phyloP scores from a whole-genome alignment of 2,888 invertebrate species.

The Trichogramma dendrolimi region DNA sequence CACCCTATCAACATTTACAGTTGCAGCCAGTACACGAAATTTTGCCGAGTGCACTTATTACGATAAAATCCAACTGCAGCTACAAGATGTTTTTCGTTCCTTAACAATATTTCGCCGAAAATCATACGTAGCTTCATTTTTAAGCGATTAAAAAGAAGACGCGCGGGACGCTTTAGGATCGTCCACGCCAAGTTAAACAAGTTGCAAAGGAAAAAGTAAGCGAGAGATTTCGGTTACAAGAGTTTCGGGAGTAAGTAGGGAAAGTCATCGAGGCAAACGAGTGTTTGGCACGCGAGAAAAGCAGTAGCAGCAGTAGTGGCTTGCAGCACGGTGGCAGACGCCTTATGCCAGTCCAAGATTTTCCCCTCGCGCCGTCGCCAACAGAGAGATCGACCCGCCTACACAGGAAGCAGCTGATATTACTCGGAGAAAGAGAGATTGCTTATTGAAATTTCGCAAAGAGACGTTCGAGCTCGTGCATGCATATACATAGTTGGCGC shows the following conservation, averaged over 20 bases:
- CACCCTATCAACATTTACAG: slow-evolving; percentile 16
- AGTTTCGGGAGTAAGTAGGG: slow-evolving; percentile 30
- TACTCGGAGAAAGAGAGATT: slow-evolving; percentile 29
- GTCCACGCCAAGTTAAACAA: not conserved
- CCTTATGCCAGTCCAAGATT: slow-evolving; percentile 28
- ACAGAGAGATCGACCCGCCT: slow-evolving; percentile 18
- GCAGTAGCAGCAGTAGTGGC: slow-evolving; percentile 14
- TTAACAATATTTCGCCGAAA: too few relatives aligned
- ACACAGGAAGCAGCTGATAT: slow-evolving; percentile 30
- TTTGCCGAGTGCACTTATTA: not conserved
- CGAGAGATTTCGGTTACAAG: slow-evolving; percentile 11
- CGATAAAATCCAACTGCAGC: too few relatives aligned
- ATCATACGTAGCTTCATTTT: not conserved
- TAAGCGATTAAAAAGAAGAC: slow-evolving; percentile 11
- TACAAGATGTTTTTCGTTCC: too few relatives aligned
- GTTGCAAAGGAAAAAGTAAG: not conserved
- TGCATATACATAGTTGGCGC: not conserved
- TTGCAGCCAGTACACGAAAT: slow-evolving; percentile 6
- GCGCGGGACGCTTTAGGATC: not conserved
- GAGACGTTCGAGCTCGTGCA: not conserved
- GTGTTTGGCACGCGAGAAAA: slow-evolving; percentile 38
- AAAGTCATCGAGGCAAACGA: slow-evolving; percentile 40
- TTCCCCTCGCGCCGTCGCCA: slow-evolving; percentile 17
- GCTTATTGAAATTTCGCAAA: slow-evolving; percentile 34
- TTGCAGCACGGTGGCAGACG: slow-evolving; percentile 29